Evolutionary conservation across 2,113 vertebrate species (phyloP).

Genomic region (Labeo catla): DNA sequence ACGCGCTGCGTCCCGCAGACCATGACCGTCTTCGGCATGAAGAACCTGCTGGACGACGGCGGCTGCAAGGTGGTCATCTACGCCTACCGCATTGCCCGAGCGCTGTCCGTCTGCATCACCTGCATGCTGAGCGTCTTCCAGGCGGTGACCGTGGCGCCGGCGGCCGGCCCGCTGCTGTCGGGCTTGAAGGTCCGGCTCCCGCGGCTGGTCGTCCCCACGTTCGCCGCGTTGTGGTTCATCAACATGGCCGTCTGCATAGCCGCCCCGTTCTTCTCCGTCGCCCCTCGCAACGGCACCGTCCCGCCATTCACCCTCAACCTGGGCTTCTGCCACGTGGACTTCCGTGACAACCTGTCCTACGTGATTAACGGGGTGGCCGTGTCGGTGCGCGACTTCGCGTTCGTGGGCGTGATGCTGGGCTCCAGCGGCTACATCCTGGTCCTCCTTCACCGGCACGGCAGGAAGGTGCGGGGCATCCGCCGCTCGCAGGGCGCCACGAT

Average conservation of each 20-base stretch:
- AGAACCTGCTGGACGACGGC: conserved; percentile 69
- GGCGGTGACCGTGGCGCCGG: conserved; percentile 69
- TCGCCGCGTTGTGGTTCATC: conserved; percentile 73
- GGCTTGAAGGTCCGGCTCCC: conserved; percentile 69
- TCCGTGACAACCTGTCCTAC: conserved; percentile 75
- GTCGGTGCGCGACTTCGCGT: conserved; percentile 74
- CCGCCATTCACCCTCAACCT: conserved; percentile 78
- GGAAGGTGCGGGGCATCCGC: conserved; percentile 64
- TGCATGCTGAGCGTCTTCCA: conserved; percentile 81
- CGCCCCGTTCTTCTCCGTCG: conserved; percentile 75
- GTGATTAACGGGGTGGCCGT: conserved; percentile 75
- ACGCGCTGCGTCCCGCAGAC: conserved; percentile 78
- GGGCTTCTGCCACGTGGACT: conserved; percentile 78
- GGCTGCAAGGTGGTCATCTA: conserved; percentile 81
- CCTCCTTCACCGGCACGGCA: conserved; percentile 74
- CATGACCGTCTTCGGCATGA: conserved; percentile 76
- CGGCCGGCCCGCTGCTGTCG: conserved; percentile 56
- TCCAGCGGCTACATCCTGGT: conserved; percentile 76
- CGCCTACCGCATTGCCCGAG: conserved; percentile 73
- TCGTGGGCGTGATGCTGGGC: conserved; percentile 76
- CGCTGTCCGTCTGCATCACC: conserved; percentile 79
- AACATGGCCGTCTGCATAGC: conserved; percentile 78
- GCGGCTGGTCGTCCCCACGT: conserved; percentile 69
- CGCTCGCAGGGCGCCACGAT: conserved; percentile 63
- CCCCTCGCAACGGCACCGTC: conserved; percentile 74